Percentiles rank a stretch among this genome's conserved stretches.
Evolutionary conservation across 2,888 invertebrate species (phyloP).

Genomic region (Fissipunctia ypsillon): DNA sequence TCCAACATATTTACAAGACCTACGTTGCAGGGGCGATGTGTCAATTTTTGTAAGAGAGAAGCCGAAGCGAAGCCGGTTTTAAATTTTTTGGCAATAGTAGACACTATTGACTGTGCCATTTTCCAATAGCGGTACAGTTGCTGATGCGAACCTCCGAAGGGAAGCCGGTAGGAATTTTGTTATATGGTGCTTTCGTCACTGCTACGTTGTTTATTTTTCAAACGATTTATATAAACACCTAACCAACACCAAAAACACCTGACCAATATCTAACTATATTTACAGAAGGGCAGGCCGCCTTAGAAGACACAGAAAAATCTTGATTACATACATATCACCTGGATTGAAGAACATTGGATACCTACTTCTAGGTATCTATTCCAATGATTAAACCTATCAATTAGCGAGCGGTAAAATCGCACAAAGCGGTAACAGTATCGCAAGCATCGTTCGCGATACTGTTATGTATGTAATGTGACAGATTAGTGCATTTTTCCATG

Average conservation of each 20-base stretch:
- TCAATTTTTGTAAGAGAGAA: too few relatives aligned
- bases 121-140: too few relatives aligned
- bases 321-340: neutral
- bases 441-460: conserved; percentile 53
- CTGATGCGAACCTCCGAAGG: too few relatives aligned
- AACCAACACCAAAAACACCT: conserved; percentile 19
- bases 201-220: conserved; percentile 14
- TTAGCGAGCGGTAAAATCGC: conserved; percentile 51
- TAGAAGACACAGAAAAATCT: neutral
- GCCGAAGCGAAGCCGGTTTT: too few relatives aligned
- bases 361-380: conserved; percentile 10
- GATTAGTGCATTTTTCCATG: conserved; percentile 78
- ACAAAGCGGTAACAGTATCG: conserved; percentile 53
- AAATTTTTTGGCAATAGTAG: too few relatives aligned
- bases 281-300: neutral
- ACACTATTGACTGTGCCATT: too few relatives aligned
- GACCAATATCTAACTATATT: conserved; percentile 8
- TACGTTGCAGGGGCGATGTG: too few relatives aligned
- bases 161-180: too few relatives aligned
- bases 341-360: neutral
- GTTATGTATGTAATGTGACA: conserved; percentile 70
- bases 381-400: conserved; percentile 41
- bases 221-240: conserved; percentile 12
- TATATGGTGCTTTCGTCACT: too few relatives aligned
- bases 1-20: conserved; percentile 3